Base-by-base conservation (phyloP, 2,113 vertebrate genomes). In the Aix galericulata region DNA sequence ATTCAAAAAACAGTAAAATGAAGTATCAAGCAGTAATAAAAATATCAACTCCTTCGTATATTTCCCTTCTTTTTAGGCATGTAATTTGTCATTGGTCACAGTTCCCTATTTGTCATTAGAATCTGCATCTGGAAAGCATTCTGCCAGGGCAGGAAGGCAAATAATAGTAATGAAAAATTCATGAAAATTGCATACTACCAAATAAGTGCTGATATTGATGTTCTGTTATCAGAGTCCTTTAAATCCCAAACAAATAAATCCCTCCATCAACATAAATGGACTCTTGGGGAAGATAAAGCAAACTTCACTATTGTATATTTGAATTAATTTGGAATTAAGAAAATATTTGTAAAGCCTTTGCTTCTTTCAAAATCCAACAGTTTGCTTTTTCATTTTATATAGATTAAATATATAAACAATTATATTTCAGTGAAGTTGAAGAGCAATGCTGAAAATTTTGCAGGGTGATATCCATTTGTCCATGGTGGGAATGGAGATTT, bases 161-260 rank as follows among this genome's bases (percentile, higher is more conserved):
- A 88, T 58, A 88, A 74, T 44, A 80, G 13, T 60, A 93, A 81
- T 66, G 56, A 86, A 91, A 52, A 82, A 32, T 73, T 74, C 56
- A 66, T 68, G 17, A 79, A 95, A 96, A 89, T 76, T 69, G 56
- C 67, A 55, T 91, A 94, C 38, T 63, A 82, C 26, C 48, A 88
- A 96, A 67, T 58, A 89, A 96, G 64, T 76, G 34, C 16, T 82
- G 55, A 63, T 40, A 76, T 2, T 77, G 77, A 84, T 82, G 44
- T 66, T 74, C 83, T 94, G 79, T 85, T 93, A 53, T 29, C n/a
- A 94, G 94, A 96, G 50, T 5, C 26, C 25, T 91, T 80, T 67
- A 79, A 92, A 89, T 55, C 71, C 52, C 72, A 88, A 86, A 68
- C 50, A 97, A 94, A 93, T 79, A 91, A 91, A 89, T 92, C 40